Evolutionary conservation across 2,888 invertebrate species (phyloP), one percentile per base, ranked within the genome.

Genomic region (Aphidoletes aphidimyza): DNA sequence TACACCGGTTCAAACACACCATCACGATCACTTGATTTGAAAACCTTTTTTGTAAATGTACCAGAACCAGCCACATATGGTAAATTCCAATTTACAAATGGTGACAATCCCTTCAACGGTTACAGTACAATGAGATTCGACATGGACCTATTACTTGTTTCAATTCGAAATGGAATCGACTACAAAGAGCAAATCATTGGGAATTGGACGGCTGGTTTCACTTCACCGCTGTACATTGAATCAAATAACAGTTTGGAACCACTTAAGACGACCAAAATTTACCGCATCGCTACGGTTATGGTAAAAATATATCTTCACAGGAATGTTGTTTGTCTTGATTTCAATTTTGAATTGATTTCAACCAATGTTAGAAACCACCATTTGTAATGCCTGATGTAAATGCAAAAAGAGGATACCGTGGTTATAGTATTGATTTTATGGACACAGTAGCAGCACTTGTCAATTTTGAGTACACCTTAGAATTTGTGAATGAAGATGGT

Each of bases 371-470:
- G 93, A 95, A 96, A 94, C 92, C 94, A 85, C 97, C 97, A 0
- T 97, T 97, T 88, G 93, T 96, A 69, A 94, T 95, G 88, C 92
- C 92, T 88, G 94, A 95, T 87, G 91, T 93, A 81, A 91, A 89
- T 0, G 90, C 93, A 0, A 93, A 93, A 0, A 94, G 93, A 89
- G 93, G 93, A 11, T 94, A 92, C 86, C 92, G 92, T 86, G 99
- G 99, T 9, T 99, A 98, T 89, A 99, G 98, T 89, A 96, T 98
- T 86, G 98, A 99, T 88, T 91, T 99, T 30, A 94, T 99, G 47
- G 93, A 97, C 87, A 94, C 95, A 89, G 97, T 99, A 85, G 93
- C 95, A 45, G 92, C 94, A 85, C 93, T 95, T 84, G 92, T 98
- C 0, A 93, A 95, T 86, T 98, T 98, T 88, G 97, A 97, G 87